Conservation (phyloP, 2,797 vertebrate genomes). For the Mormyrus proboscirostris region DNA sequence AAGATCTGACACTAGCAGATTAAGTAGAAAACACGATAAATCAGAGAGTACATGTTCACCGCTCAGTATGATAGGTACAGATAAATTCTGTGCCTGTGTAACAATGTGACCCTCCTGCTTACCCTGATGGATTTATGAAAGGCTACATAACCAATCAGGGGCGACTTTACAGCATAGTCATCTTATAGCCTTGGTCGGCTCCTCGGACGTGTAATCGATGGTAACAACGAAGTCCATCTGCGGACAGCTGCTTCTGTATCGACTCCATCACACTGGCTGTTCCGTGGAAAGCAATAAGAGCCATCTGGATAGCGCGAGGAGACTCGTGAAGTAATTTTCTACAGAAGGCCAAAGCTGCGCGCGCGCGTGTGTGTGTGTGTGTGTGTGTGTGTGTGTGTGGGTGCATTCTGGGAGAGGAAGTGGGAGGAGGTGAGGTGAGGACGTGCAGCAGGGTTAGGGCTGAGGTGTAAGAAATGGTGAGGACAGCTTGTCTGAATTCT, state of each 20-base stretch:
- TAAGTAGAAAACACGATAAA: neutral
- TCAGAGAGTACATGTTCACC: neutral
- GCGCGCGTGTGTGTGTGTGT: neutral
- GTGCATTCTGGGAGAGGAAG: neutral
- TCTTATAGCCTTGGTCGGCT: neutral
- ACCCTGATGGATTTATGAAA: neutral
- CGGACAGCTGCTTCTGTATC: neutral
- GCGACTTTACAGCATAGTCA: neutral
- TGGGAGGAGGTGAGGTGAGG: neutral
- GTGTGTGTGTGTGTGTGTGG: neutral
- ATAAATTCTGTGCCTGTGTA: neutral
- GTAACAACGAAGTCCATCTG: neutral
- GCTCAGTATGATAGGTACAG: neutral
- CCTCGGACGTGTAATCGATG: constrained; percentile 6
- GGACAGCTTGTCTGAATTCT: neutral
- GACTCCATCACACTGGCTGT: neutral
- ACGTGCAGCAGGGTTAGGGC: neutral
- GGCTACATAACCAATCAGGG: neutral
- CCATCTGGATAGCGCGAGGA: neutral
- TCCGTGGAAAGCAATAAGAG: neutral
- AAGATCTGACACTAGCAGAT: neutral
- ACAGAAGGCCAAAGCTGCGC: neutral
- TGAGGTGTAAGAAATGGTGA: constrained; percentile 1
- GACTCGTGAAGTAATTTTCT: neutral
- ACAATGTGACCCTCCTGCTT: neutral